Percentiles rank a stretch among this genome's conserved stretches.
These are phyloP conservation scores for Hydriomena furcata DNA, from an alignment of 2,888 invertebrate genomes.

Conservation along the genomic window DNA sequence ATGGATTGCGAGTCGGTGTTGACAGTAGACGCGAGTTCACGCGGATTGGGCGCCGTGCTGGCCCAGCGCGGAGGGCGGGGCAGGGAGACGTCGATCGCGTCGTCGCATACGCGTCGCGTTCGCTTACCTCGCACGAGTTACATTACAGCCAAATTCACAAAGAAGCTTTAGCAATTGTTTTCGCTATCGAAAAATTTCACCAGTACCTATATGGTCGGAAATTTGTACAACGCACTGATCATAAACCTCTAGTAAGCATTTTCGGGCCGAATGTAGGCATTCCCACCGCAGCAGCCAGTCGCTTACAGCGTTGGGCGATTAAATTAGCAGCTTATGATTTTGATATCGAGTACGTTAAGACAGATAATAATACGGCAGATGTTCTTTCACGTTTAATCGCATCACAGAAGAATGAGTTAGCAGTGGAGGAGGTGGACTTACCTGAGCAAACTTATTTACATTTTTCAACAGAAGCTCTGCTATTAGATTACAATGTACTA, in stretches of 20 bases:
- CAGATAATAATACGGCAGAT: conserved; percentile 27
- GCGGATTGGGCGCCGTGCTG: conserved; percentile 19
- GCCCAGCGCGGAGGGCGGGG: conserved; percentile 4
- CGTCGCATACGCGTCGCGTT: conserved; percentile 36
- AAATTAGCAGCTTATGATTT: conserved; percentile 30
- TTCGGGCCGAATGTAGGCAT: conserved; percentile 33
- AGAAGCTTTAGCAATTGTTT: conserved; percentile 25
- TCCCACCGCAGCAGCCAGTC: conserved; percentile 29
- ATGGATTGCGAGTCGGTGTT: conserved; percentile 21
- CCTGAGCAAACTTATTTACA: conserved; percentile 32
- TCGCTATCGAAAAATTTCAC: conserved; percentile 16
- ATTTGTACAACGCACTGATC: conserved; percentile 34
- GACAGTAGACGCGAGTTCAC: conserved; percentile 36
- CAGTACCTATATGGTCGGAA: conserved; percentile 23
- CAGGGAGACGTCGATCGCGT: conserved; percentile 32
- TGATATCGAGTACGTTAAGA: conserved; percentile 28
- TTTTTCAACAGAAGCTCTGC: conserved; percentile 22
- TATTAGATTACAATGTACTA: conserved; percentile 21
- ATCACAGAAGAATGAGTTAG: not conserved
- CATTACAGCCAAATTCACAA: conserved; percentile 34
- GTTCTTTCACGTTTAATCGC: conserved; percentile 25
- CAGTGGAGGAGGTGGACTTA: conserved; percentile 1
- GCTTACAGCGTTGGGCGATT: conserved; percentile 27
- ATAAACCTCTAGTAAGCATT: conserved; percentile 36
- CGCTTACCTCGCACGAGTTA: conserved; percentile 34